Percentiles rank a stretch among this genome's conserved stretches.
These are phyloP conservation scores for Sander vitreus DNA, from an alignment of 2,113 vertebrate genomes.

Conservation along the genomic window DNA sequence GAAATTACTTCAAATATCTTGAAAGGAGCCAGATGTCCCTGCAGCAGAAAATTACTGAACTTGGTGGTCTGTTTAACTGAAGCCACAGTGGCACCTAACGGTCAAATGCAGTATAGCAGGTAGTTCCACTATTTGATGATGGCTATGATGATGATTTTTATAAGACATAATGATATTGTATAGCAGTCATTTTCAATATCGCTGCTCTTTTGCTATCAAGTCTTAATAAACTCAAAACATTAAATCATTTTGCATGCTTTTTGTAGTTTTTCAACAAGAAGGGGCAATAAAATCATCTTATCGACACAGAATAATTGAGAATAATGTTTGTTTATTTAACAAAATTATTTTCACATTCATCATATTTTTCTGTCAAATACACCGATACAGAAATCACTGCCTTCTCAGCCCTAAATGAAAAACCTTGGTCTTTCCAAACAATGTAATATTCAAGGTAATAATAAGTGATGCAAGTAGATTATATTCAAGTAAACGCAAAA, in stretches of 20 bases:
- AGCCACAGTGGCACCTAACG: constrained; percentile 37
- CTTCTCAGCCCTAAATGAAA: neutral
- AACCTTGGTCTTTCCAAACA: neutral
- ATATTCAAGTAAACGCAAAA: constrained; percentile 41
- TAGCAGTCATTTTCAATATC: neutral
- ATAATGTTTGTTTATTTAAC: constrained; percentile 60
- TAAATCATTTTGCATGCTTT: neutral
- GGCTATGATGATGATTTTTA: neutral
- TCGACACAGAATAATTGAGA: constrained; percentile 11
- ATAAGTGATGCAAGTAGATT: constrained; percentile 27
- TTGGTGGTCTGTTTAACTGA: neutral
- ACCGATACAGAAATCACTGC: neutral
- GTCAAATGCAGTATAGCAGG: neutral
- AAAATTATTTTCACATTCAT: constrained; percentile 41
- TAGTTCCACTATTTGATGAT: neutral
- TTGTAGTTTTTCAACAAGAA: neutral
- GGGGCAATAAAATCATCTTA: neutral
- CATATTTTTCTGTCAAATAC: constrained; percentile 23
- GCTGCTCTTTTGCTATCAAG: neutral
- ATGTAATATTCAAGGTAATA: constrained; percentile 10
- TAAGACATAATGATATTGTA: neutral
- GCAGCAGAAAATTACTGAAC: constrained; percentile 9
- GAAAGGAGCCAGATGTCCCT: constrained; percentile 28
- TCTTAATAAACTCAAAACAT: neutral
- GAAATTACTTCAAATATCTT: constrained; percentile 31